Evolutionary conservation across 2,797 vertebrate genomes (phyloP).

Genomic region (Allobates femoralis): DNA sequence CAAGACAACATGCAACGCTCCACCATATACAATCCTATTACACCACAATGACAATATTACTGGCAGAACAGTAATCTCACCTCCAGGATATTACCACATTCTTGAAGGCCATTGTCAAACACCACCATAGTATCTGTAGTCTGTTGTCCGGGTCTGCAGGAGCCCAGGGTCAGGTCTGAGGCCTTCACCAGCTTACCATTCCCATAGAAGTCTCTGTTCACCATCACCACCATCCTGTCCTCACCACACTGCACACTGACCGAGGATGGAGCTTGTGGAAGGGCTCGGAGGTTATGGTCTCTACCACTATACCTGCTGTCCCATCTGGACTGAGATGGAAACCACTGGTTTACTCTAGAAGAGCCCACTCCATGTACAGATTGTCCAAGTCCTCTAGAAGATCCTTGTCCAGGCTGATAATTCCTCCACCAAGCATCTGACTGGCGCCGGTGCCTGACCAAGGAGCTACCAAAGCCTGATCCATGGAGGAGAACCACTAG

Average conservation of each 20-base stretch:
- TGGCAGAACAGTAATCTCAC: not conserved
- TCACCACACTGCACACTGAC: slow-evolving; percentile 30
- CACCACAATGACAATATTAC: not conserved
- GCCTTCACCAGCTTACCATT: slow-evolving; percentile 47
- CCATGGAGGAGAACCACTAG: not conserved
- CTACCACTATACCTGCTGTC: not conserved
- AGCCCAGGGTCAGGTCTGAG: slow-evolving; percentile 38
- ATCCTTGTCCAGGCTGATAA: not conserved
- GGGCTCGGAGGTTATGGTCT: not conserved
- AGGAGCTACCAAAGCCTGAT: not conserved
- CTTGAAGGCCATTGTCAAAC: slow-evolving; percentile 24
- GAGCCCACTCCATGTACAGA: not conserved
- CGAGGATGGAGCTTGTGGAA: not conserved
- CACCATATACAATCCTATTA: not conserved
- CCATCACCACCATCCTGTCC: slow-evolving; percentile 24
- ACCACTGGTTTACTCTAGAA: not conserved
- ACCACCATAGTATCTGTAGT: not conserved
- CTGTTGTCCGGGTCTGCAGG: slow-evolving; percentile 1
- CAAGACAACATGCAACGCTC: too few relatives aligned
- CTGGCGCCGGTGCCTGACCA: not conserved
- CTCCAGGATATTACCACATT: slow-evolving; percentile 19
- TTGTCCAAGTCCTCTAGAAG: not conserved
- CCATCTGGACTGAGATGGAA: not conserved
- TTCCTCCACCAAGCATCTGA: not conserved
- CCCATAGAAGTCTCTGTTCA: slow-evolving; percentile 35